Evolutionary conservation across 2,888 invertebrate species (phyloP).

Genomic region (Eugnorisma glareosa): DNA sequence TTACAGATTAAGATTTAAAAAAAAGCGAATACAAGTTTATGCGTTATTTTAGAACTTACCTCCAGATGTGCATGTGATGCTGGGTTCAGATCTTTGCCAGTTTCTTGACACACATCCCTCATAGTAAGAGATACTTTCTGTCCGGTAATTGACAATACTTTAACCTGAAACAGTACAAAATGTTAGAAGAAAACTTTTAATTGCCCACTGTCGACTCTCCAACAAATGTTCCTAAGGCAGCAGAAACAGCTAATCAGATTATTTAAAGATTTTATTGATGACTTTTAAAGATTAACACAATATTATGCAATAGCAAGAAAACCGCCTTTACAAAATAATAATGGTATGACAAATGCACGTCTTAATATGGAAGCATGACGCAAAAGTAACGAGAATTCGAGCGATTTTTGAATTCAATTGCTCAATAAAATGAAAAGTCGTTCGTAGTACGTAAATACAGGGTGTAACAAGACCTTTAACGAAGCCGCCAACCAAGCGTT

Average conservation of each 20-base stretch:
- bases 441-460: too few relatives aligned
- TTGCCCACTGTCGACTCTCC: too few relatives aligned
- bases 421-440: too few relatives aligned
- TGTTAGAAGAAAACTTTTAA: background rate
- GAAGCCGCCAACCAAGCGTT: too few relatives aligned
- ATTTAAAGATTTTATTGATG: background rate
- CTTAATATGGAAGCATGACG: background rate
- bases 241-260: background rate
- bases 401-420: background rate
- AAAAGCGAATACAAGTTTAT: background rate
- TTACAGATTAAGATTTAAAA: background rate
- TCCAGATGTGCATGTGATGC: conserved; percentile 92
- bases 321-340: background rate
- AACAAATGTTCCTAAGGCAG: background rate
- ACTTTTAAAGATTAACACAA: background rate
- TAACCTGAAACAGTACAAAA: conserved; percentile 88
- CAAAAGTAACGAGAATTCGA: background rate
- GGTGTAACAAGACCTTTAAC: too few relatives aligned
- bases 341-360: background rate
- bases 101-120: conserved; percentile 99
- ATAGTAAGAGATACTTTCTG: conserved; percentile 98
- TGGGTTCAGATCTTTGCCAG: conserved; percentile 98
- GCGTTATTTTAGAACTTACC: conserved; percentile 77
- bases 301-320: conserved; percentile 5
- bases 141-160: conserved; percentile 97